phyloP scores from a whole-genome alignment of 1,140 invertebrate genomes.

The Caenorhabditis tropicalis region DNA sequence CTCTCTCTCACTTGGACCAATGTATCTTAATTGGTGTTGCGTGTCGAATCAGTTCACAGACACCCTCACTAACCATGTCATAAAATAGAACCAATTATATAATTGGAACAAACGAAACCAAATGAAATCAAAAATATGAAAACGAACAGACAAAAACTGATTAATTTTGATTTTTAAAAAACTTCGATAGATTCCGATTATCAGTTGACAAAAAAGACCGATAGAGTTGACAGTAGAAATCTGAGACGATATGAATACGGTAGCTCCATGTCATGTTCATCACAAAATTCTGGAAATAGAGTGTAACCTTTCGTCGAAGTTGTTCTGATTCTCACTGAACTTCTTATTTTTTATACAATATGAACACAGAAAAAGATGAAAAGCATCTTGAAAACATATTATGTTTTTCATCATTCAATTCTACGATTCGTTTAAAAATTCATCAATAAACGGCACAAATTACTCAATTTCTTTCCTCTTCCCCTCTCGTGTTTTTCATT shows the following conservation, averaged over 20 bases:
- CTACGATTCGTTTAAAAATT: not conserved
- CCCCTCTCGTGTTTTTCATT: not conserved
- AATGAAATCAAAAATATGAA: not conserved
- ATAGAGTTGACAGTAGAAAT: too few relatives aligned
- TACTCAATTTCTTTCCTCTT: not conserved
- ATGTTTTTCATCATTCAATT: constrained; percentile 5
- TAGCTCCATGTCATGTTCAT: too few relatives aligned
- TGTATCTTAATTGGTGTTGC: constrained; percentile 44
- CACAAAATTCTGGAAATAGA: too few relatives aligned
- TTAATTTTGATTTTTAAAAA: not conserved
- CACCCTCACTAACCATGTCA: not conserved
- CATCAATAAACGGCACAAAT: constrained; percentile 27
- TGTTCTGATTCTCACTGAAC: too few relatives aligned
- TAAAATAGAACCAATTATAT: constrained; percentile 32
- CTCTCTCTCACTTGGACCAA: not conserved
- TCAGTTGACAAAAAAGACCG: too few relatives aligned
- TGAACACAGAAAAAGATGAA: not conserved
- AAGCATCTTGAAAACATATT: not conserved
- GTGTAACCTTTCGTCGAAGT: too few relatives aligned
- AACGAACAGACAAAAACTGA: not conserved
- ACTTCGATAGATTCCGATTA: too few relatives aligned
- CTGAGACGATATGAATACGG: too few relatives aligned
- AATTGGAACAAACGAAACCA: constrained; percentile 14
- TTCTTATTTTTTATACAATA: too few relatives aligned
- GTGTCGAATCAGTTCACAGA: constrained; percentile 21